A percentile compares a stretch with the other conserved stretches of the same genome.
Conservation (phyloP, 2,113 vertebrate species). For the Oreotrochilus melanogaster region DNA sequence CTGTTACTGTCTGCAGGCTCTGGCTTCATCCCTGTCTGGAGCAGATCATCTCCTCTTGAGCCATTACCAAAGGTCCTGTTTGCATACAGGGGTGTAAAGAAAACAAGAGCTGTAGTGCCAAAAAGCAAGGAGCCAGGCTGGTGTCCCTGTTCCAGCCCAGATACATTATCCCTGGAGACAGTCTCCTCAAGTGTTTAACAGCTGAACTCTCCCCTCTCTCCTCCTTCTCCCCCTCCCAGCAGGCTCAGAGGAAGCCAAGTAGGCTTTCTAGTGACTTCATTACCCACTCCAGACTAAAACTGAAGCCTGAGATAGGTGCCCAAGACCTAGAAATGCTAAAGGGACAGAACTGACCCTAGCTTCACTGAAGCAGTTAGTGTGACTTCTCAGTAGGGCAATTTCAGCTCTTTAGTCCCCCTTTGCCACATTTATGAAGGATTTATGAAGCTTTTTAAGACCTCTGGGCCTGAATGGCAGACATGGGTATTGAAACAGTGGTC, state of each 20-base stretch:
- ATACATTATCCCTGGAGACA: neutral
- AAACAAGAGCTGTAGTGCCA: slow-evolving; percentile 17
- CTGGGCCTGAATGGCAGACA: neutral
- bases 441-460: neutral
- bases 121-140: neutral
- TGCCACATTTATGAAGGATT: neutral
- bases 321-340: neutral
- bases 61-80: neutral
- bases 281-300: neutral
- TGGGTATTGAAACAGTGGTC: neutral
- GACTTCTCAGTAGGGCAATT: neutral
- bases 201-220: slow-evolving; percentile 27
- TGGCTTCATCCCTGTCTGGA: slow-evolving; percentile 37
- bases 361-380: neutral
- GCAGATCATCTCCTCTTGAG: neutral
- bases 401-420: neutral
- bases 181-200: slow-evolving; percentile 24
- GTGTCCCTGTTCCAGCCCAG: slow-evolving; percentile 8
- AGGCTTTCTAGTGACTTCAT: slow-evolving; percentile 4
- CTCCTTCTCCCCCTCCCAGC: neutral
- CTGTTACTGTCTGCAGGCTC: slow-evolving; percentile 48
- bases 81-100: slow-evolving; percentile 1
- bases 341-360: neutral
- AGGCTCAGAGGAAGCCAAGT: slow-evolving; percentile 6
- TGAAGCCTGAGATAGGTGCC: neutral